These are phyloP conservation scores for Gasterosteus aculeatus DNA, from an alignment of 2,113 vertebrate genomes.

Conservation along the genomic window DNA sequence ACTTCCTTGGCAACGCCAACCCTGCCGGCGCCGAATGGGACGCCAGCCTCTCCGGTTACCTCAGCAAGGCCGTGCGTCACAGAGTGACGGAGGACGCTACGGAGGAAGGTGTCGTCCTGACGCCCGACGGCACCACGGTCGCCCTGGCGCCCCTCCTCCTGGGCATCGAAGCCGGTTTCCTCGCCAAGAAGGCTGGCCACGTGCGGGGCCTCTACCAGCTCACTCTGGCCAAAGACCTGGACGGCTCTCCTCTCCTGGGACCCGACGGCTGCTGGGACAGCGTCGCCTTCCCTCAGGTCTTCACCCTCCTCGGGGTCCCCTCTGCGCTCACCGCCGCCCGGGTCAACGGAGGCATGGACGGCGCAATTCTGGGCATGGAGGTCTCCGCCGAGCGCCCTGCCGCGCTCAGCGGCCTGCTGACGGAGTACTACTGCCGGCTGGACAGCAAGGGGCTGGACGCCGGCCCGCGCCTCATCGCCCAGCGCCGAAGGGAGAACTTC, in stretches of 20 bases:
- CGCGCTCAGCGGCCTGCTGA: constrained; percentile 79
- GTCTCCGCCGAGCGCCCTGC: constrained; percentile 45
- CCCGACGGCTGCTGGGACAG: constrained; percentile 88
- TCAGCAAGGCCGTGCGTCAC: constrained; percentile 58
- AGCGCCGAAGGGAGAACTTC: constrained; percentile 80
- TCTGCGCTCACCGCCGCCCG: constrained; percentile 76
- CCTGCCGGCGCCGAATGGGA: constrained; percentile 37
- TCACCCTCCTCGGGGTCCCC: constrained; percentile 75
- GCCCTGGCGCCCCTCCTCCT: constrained; percentile 82
- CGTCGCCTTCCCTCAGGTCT: constrained; percentile 74
- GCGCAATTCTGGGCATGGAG: constrained; percentile 80
- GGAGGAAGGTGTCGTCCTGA: constrained; percentile 83
- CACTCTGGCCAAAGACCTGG: constrained; percentile 78
- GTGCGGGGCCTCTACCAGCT: constrained; percentile 67
- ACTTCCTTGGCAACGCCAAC: constrained; percentile 55
- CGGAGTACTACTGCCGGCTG: constrained; percentile 78
- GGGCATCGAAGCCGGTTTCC: constrained; percentile 82
- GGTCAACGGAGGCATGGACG: constrained; percentile 89
- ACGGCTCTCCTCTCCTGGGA: constrained; percentile 55
- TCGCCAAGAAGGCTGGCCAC: neutral
- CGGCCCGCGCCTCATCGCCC: constrained; percentile 74
- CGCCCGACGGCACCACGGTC: constrained; percentile 86
- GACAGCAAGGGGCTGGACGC: constrained; percentile 4
- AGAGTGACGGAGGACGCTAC: neutral
- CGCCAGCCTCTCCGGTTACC: constrained; percentile 45